These are phyloP conservation scores for Lasioglossum marginatum DNA, from an alignment of 2,888 invertebrate species.

Conservation along the genomic window DNA sequence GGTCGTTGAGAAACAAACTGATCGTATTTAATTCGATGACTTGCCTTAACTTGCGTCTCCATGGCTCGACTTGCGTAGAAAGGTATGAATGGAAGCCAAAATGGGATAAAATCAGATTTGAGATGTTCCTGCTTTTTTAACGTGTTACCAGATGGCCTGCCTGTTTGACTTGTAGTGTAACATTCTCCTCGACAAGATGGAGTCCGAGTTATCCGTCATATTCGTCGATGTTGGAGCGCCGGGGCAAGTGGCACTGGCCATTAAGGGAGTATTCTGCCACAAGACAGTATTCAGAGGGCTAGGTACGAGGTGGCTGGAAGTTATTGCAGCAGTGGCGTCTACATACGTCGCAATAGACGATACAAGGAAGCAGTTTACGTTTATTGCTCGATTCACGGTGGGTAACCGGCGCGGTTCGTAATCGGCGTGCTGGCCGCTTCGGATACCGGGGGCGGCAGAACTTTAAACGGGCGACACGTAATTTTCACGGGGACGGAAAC, in stretches of 20 bases:
- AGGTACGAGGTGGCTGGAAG: background rate
- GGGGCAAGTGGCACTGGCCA: background rate
- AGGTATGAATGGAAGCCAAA: too few relatives aligned
- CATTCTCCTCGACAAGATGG: background rate
- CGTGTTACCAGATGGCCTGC: background rate
- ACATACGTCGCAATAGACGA: constrained; percentile 7
- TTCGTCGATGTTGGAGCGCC: background rate
- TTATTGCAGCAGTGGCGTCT: background rate
- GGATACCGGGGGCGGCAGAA: constrained; percentile 38
- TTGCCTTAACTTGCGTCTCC: background rate
- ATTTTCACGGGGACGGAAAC: constrained; percentile 52
- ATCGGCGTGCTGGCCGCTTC: constrained; percentile 56
- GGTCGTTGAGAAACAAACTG: constrained; percentile 6
- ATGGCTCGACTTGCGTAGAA: background rate
- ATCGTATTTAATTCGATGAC: constrained; percentile 24
- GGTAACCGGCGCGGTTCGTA: constrained; percentile 29
- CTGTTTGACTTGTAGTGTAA: background rate
- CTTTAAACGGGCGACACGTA: constrained; percentile 63
- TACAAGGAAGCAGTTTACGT: constrained; percentile 21
- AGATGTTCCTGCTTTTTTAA: background rate
- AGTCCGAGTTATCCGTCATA: background rate
- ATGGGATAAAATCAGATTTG: too few relatives aligned
- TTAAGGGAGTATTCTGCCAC: background rate
- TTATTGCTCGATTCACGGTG: constrained; percentile 14
- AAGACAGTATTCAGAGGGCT: constrained; percentile 5